Evolutionary conservation across 2,888 invertebrate genomes (phyloP), one percentile per base, ranked within the genome.

Genomic region (Glomeris marginata): DNA sequence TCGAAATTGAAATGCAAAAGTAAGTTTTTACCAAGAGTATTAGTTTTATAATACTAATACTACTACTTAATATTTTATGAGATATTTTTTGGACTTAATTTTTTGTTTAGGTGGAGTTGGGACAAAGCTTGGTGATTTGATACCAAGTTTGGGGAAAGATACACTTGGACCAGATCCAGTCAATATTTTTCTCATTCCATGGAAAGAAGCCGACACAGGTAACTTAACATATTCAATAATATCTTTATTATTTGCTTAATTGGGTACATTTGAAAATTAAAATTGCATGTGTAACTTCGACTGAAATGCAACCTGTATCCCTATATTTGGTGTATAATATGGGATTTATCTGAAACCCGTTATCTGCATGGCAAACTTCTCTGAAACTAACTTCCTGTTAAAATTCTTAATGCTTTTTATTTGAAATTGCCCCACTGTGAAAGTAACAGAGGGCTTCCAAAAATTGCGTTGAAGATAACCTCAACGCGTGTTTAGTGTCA

Each of bases 101-200:
- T 21, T 37, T 37, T 47, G 11, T 20, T n/a, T 22, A 47, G 47
- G 80, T 11, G 78, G 79, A 52, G 72, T 82, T 65, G 80, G 80
- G 52, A 70, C 77, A 69, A 75, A 68, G 6, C 68, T 65, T 50
- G 71, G 71, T 20, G 63, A 64, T 55, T 61, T 72, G 37, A 64
- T 71, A 16, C 71, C 73, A 49, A 71, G 72, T 42, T 69, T 77
- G 57, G 72, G 66, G 55, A 68, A 73, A 8, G 71, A 71, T 22
- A 68, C 69, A 42, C 76, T 75, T 59, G 79, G 78, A 8, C 8
- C 28, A 1, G 66, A 71, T 22, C 75, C 77, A 1, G 71, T 81
- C 47, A 83, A 83, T 66, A 64, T 84, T 53, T 81, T 78, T 63
- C 65, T 82, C 8, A 66, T 84, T 15, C 48, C 48, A 20, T 48